phyloP scores from a whole-genome alignment of 2,113 vertebrate genomes.

The Phrynosoma platyrhinos region DNA sequence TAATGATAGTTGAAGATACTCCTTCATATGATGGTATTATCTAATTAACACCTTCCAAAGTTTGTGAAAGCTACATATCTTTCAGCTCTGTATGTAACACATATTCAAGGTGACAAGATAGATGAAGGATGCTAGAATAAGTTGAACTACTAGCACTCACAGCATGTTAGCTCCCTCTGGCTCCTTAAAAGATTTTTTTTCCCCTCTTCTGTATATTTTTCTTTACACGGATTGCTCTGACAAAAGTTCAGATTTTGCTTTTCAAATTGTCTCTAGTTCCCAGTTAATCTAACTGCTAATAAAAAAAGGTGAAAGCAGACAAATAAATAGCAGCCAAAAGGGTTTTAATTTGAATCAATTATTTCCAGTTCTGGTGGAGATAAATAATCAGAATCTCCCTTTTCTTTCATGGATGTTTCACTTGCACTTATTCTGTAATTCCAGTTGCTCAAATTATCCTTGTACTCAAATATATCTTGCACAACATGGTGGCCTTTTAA shows the following conservation, averaged over 20 bases:
- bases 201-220: background rate
- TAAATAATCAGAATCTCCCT: background rate
- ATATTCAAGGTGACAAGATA: background rate
- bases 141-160: background rate
- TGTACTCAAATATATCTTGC: background rate
- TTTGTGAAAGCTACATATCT: background rate
- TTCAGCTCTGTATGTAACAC: background rate
- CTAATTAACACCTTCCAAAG: background rate
- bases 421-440: background rate
- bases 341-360: slow-evolving; percentile 3
- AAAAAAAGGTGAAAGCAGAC: background rate
- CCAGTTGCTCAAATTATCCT: slow-evolving; percentile 3
- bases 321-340: background rate
- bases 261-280: background rate
- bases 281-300: background rate
- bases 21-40: background rate
- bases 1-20: background rate
- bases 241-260: background rate
- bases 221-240: background rate
- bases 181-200: background rate
- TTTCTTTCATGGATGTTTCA: background rate
- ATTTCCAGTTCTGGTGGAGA: background rate
- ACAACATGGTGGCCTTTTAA: background rate
- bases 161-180: background rate
- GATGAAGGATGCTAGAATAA: background rate